A percentile compares a stretch with the other conserved stretches of the same genome.
These are phyloP conservation scores for Lagopus muta DNA, from an alignment of 2,113 vertebrate species.

Conservation along the genomic window DNA sequence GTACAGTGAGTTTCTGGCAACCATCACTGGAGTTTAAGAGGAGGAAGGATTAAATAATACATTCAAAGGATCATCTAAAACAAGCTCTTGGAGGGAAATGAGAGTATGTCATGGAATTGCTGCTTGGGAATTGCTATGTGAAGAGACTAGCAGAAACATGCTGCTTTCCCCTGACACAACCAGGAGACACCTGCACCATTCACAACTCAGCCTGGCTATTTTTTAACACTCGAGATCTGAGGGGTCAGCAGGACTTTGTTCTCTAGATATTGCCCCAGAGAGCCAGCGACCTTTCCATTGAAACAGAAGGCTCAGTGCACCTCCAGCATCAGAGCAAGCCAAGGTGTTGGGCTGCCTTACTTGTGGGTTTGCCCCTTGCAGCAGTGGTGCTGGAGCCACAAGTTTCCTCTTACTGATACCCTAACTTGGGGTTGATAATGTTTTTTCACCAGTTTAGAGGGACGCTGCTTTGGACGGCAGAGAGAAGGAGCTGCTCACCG, in stretches of 20 bases:
- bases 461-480: neutral
- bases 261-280: neutral
- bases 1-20: neutral
- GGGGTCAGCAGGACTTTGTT: neutral
- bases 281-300: neutral
- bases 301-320: neutral
- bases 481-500: constrained; percentile 66
- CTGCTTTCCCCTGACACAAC: neutral
- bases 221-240: neutral
- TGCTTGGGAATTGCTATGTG: neutral
- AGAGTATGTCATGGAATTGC: neutral
- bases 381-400: rapidly evolving
- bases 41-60: neutral
- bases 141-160: neutral
- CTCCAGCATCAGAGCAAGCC: neutral
- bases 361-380: rapidly evolving
- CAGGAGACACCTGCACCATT: neutral
- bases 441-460: neutral
- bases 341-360: rapidly evolving
- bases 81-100: neutral
- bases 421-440: too few species aligned
- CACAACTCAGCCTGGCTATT: neutral
- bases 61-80: neutral
- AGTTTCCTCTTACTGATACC: neutral
- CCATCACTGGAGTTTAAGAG: neutral